Conservation (phyloP, 37 sponge, comb jelly and placozoan species). For the Sycon ciliatum region DNA sequence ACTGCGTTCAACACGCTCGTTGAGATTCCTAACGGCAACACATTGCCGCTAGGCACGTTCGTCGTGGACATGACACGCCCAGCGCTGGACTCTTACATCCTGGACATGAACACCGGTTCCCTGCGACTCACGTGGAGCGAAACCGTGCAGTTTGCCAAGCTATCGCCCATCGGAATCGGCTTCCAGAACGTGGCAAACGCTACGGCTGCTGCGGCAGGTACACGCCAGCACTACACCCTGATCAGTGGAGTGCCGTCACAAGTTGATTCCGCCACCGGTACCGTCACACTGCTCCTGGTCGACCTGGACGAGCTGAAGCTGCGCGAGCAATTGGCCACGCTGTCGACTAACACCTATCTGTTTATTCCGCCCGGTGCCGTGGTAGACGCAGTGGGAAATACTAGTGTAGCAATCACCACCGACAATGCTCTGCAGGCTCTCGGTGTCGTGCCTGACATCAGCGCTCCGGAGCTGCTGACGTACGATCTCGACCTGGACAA, state of each 20-base stretch:
- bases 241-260: neutral
- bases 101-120: constrained; percentile 53
- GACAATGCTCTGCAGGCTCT: neutral
- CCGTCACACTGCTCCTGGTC: constrained; percentile 39
- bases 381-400: constrained; percentile 50
- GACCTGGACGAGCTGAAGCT: constrained; percentile 67
- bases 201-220: neutral
- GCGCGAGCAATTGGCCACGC: constrained; percentile 41
- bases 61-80: constrained; percentile 49
- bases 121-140: constrained; percentile 60
- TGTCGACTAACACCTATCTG: constrained; percentile 48
- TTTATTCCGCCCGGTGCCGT: constrained; percentile 38
- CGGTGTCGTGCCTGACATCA: constrained; percentile 15
- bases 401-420: constrained; percentile 28
- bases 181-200: constrained; percentile 30
- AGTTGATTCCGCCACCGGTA: constrained; percentile 32
- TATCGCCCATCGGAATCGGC: constrained; percentile 49
- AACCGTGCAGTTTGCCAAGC: constrained; percentile 47
- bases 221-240: neutral
- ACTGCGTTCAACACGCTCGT: neutral
- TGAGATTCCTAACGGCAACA: neutral
- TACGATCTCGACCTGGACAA: constrained; percentile 23
- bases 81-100: constrained; percentile 40
- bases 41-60: constrained; percentile 11
- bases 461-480: constrained; percentile 40